Evolutionary conservation across 1,140 invertebrate genomes (phyloP).

Genomic region (Lepidurus packardi): DNA sequence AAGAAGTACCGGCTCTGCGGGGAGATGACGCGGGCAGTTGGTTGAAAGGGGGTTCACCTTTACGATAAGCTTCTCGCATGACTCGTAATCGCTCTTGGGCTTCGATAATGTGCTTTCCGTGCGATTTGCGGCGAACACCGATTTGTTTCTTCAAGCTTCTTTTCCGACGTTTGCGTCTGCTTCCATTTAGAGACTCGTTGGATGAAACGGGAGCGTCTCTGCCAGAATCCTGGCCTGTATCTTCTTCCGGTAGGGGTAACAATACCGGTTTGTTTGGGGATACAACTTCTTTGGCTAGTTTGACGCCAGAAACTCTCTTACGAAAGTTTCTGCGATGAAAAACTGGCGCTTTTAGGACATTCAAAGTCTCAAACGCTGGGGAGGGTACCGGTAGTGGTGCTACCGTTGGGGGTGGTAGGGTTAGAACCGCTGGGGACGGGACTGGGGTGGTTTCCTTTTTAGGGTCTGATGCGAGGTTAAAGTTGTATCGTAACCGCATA

Average conservation of each 20-base stretch:
- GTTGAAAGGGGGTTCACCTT: neutral
- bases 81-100: neutral
- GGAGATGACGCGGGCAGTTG: neutral
- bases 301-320: neutral
- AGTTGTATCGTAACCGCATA: slow-evolving; percentile 1
- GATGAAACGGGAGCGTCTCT: neutral
- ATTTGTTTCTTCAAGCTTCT: neutral
- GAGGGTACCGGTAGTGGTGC: neutral
- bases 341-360: neutral
- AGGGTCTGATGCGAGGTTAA: neutral
- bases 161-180: neutral
- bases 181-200: neutral
- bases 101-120: slow-evolving; percentile 5
- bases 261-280: neutral
- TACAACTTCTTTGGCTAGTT: neutral
- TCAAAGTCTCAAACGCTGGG: neutral
- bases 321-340: neutral
- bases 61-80: neutral
- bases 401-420: neutral
- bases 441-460: neutral
- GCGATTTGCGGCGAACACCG: neutral
- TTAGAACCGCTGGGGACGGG: neutral
- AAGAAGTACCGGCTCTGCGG: neutral
- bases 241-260: neutral
- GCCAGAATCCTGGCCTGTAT: neutral